These are phyloP conservation scores for Salvelinus sp. DNA, from an alignment of 2,113 vertebrate species.

Conservation along the genomic window DNA sequence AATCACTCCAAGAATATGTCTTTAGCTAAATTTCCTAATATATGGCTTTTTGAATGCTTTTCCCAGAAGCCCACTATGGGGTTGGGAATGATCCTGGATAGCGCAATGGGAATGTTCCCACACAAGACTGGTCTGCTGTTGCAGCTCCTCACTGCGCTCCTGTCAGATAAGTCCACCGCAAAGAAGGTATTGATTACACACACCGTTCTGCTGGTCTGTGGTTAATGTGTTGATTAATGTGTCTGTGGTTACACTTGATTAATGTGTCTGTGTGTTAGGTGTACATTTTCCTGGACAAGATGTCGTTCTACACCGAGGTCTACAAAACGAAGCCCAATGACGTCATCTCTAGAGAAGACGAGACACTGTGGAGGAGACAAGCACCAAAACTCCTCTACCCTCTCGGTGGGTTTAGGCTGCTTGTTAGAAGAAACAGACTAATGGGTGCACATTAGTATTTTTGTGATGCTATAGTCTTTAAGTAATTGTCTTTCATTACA, in stretches of 20 bases:
- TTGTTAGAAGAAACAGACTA: too few relatives aligned
- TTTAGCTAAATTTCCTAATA: neutral
- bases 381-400: slow-evolving; percentile 90
- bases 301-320: slow-evolving; percentile 94
- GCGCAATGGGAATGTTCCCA: slow-evolving; percentile 91
- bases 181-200: slow-evolving; percentile 81
- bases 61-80: slow-evolving; percentile 89
- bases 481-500: neutral
- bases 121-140: slow-evolving; percentile 88
- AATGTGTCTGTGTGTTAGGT: slow-evolving; percentile 73
- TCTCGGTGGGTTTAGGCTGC: slow-evolving; percentile 73
- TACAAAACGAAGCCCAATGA: slow-evolving; percentile 92
- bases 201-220: neutral
- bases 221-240: neutral
- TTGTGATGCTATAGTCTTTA: neutral
- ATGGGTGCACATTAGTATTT: neutral
- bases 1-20: neutral
- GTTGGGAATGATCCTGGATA: slow-evolving; percentile 93
- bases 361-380: slow-evolving; percentile 90
- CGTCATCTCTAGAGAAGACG: slow-evolving; percentile 88
- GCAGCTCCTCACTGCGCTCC: slow-evolving; percentile 88
- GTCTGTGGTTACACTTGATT: neutral
- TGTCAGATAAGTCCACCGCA: slow-evolving; percentile 92
- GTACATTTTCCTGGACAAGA: slow-evolving; percentile 95
- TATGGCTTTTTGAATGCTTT: slow-evolving; percentile 6